These are phyloP conservation scores for Lutraria lutraria DNA, from an alignment of 2,888 invertebrate species.

Conservation along the genomic window DNA sequence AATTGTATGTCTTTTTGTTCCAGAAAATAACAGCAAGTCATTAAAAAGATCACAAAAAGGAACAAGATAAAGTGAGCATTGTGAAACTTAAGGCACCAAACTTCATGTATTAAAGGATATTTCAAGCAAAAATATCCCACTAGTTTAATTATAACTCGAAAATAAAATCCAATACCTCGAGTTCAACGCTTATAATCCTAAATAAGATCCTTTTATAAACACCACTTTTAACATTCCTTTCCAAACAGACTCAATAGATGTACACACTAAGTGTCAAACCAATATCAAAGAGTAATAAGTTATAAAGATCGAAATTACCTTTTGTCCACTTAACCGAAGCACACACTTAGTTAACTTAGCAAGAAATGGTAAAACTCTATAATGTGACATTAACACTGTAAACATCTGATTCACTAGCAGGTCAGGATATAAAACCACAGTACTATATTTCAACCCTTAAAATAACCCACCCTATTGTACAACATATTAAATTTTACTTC, in stretches of 20 bases:
- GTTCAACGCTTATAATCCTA: not conserved
- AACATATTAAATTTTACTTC: not conserved
- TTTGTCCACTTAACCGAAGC: constrained; percentile 5
- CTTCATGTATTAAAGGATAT: too few relatives aligned
- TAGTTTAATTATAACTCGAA: not conserved
- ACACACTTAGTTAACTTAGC: not conserved
- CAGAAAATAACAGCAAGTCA: too few relatives aligned
- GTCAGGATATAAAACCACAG: not conserved
- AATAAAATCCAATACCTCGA: not conserved
- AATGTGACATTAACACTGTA: not conserved
- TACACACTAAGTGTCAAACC: not conserved
- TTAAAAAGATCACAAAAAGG: too few relatives aligned
- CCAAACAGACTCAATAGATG: not conserved
- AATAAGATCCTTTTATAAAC: not conserved
- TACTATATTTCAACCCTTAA: not conserved
- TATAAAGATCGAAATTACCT: constrained; percentile 16
- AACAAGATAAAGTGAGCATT: too few relatives aligned
- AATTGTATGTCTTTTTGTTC: too few relatives aligned
- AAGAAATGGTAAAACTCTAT: not conserved
- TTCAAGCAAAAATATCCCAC: too few relatives aligned
- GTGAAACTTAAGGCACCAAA: too few relatives aligned
- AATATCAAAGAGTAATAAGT: not conserved
- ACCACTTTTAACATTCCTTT: not conserved
- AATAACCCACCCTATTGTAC: not conserved
- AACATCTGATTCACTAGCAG: not conserved